Evolutionary conservation across 2,113 vertebrate species (phyloP).

Genomic region (Empidonax traillii): DNA sequence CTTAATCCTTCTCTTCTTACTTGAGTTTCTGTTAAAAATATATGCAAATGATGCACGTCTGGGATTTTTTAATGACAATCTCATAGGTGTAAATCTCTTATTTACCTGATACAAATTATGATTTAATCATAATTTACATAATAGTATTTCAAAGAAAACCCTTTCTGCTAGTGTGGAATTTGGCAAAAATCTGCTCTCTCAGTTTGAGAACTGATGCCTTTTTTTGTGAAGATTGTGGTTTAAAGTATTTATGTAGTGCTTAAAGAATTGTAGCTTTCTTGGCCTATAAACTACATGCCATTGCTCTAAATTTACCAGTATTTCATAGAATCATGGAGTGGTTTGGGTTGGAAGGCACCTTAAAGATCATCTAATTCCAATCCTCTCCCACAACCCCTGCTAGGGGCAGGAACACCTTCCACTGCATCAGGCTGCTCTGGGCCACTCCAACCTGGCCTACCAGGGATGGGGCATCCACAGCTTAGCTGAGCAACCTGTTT

Average conservation of each 20-base stretch:
- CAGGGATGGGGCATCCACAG: not conserved
- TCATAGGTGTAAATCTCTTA: not conserved
- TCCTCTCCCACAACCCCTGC: fast-evolving
- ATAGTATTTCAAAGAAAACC: not conserved
- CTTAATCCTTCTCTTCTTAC: not conserved
- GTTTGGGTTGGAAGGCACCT: not conserved
- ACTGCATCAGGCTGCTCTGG: not conserved
- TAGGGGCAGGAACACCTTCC: not conserved
- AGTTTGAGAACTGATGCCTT: not conserved
- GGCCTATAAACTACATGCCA: not conserved
- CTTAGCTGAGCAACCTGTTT: not conserved
- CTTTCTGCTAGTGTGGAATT: not conserved
- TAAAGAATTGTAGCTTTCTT: not conserved
- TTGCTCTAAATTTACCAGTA: not conserved
- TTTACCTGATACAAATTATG: not conserved
- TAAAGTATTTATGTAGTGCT: not conserved
- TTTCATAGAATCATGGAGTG: not conserved
- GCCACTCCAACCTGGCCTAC: not conserved
- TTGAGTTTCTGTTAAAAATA: not conserved
- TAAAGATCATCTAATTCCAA: not conserved
- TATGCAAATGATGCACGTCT: not conserved
- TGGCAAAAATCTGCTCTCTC: not conserved
- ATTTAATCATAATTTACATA: not conserved
- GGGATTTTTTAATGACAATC: not conserved
- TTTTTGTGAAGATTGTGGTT: not conserved